These are phyloP conservation scores for Melanargia galathea DNA, from an alignment of 2,888 invertebrate genomes.

Conservation along the genomic window DNA sequence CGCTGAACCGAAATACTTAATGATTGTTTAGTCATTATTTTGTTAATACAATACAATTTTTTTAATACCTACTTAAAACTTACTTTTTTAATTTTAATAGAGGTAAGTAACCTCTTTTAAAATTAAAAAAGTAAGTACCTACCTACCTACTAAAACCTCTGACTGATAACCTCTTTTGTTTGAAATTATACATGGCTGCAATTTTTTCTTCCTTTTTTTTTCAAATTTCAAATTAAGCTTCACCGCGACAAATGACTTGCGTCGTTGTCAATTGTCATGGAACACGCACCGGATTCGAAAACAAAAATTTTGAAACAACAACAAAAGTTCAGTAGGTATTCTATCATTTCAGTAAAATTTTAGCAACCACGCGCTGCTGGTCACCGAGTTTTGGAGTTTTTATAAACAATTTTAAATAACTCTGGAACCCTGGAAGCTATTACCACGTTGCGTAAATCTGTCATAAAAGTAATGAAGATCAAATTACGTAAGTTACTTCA, in stretches of 20 bases:
- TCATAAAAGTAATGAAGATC: slow-evolving; percentile 81
- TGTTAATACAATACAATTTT: no score
- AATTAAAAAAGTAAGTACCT: neutral
- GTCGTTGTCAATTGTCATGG: slow-evolving; percentile 75
- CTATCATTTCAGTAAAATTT: slow-evolving; percentile 43
- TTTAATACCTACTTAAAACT: no score
- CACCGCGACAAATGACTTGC: slow-evolving; percentile 67
- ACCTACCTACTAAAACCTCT: slow-evolving; percentile 20
- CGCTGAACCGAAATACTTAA: no score
- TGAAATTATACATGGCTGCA: slow-evolving; percentile 41
- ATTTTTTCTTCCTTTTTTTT: slow-evolving; percentile 49
- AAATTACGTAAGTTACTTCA: slow-evolving; percentile 72
- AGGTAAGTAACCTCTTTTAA: neutral
- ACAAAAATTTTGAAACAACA: slow-evolving; percentile 46
- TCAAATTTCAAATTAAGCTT: slow-evolving; percentile 66
- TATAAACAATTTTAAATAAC: slow-evolving; percentile 22
- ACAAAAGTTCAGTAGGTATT: slow-evolving; percentile 12
- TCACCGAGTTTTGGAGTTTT: slow-evolving; percentile 26
- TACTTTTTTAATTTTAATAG: no score
- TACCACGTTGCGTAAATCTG: slow-evolving; percentile 76
- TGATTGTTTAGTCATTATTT: no score
- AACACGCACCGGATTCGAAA: slow-evolving; percentile 68
- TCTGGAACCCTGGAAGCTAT: slow-evolving; percentile 58
- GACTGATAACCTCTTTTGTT: slow-evolving; percentile 18
- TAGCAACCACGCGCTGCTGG: slow-evolving; percentile 31